A percentile compares a stretch with the other conserved stretches of the same genome.
These are phyloP conservation scores for Cottus gobio DNA, from an alignment of 2,113 vertebrate species.

Conservation along the genomic window DNA sequence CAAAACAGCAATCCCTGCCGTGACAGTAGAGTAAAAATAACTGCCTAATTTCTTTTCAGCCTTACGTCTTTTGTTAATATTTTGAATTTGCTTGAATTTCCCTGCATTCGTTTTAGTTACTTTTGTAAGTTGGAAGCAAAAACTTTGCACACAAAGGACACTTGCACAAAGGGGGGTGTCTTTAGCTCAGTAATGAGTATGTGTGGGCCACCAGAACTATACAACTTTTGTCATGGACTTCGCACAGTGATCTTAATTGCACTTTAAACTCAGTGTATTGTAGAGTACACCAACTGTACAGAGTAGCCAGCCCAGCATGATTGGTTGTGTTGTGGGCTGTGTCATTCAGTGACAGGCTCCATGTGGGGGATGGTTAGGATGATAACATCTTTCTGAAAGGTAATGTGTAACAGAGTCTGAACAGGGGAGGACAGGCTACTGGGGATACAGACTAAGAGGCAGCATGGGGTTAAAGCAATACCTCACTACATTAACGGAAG, in stretches of 20 bases:
- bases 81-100: conserved; percentile 24
- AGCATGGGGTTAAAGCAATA: conserved; percentile 53
- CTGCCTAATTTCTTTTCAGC: conserved; percentile 31
- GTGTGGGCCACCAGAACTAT: conserved; percentile 66
- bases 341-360: conserved; percentile 73
- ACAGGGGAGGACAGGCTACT: conserved; percentile 43
- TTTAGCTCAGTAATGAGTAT: conserved; percentile 62
- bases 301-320: conserved; percentile 49
- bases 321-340: conserved; percentile 61
- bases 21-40: conserved; percentile 47
- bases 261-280: conserved; percentile 64
- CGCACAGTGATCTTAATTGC: conserved; percentile 56
- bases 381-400: conserved; percentile 73
- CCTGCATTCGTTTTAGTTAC: conserved; percentile 29
- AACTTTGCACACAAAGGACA: conserved; percentile 49
- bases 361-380: conserved; percentile 68
- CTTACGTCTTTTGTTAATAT: conserved; percentile 12
- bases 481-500: conserved; percentile 36
- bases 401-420: conserved; percentile 76
- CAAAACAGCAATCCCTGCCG: conserved; percentile 54
- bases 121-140: conserved; percentile 55
- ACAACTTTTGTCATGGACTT: conserved; percentile 78
- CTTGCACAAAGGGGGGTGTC: conserved; percentile 53
- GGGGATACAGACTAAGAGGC: conserved; percentile 42
- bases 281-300: too few relatives aligned